Percentiles rank a stretch among this genome's conserved stretches.
Evolutionary conservation across 30 jellyfish, hydroid and myxozoan genomes (phyloP).

Genomic region (Aurelia coerulea): DNA sequence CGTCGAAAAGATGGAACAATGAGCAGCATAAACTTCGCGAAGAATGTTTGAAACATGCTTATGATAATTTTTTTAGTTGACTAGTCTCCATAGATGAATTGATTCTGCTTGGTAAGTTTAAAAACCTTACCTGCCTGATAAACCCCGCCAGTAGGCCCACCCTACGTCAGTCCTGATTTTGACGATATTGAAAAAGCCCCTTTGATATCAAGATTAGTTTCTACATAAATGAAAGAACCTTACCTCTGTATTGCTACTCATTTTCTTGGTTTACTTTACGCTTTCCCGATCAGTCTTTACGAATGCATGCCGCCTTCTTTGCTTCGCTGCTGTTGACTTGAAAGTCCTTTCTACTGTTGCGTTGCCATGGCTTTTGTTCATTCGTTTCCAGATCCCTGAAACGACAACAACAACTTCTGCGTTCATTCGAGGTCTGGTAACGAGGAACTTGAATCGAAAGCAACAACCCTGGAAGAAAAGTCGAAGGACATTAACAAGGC

Average conservation of each 20-base stretch:
- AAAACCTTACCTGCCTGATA: too few relatives aligned
- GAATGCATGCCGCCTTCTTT: background rate
- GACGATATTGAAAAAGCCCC: background rate
- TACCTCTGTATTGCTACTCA: constrained; percentile 29
- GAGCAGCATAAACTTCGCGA: too few relatives aligned
- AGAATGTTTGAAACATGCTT: too few relatives aligned
- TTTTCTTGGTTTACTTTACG: background rate
- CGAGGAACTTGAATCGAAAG: constrained; percentile 50
- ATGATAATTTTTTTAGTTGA: too few relatives aligned
- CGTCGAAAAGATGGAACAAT: too few relatives aligned
- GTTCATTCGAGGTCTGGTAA: constrained; percentile 32
- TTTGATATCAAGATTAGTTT: background rate
- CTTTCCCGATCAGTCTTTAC: background rate
- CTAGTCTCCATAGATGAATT: too few relatives aligned
- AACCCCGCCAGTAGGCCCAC: too few relatives aligned
- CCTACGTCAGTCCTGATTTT: background rate
- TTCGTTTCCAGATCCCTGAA: constrained; percentile 14
- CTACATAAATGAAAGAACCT: background rate
- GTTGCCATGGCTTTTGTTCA: constrained; percentile 12
- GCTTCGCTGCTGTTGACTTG: background rate
- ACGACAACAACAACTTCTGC: background rate
- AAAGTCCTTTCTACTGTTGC: background rate
- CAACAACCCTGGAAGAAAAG: too few relatives aligned
- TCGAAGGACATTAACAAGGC: too few relatives aligned
- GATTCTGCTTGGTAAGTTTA: too few relatives aligned